Conservation (phyloP, 2,888 invertebrate genomes). For the Phrixothrix hirtus region DNA sequence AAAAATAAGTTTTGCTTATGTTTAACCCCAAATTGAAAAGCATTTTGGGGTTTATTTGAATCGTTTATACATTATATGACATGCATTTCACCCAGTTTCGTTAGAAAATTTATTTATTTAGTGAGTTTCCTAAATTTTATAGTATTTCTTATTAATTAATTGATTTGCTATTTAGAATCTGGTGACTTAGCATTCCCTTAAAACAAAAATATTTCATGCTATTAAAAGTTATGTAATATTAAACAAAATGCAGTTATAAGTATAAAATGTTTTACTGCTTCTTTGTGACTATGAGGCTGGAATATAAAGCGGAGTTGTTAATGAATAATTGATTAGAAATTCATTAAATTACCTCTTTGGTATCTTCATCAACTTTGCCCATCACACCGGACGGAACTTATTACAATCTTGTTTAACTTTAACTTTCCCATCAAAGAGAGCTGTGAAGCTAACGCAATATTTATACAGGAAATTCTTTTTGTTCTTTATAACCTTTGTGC, state of each 20-base stretch:
- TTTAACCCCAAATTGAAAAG: too few species aligned
- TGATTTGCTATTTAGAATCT: too few species aligned
- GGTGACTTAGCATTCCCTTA: too few species aligned
- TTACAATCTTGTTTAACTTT: slow-evolving; percentile 16
- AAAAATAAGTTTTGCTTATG: too few species aligned
- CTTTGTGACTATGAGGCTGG: slow-evolving; percentile 2
- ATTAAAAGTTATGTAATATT: slow-evolving; percentile 17
- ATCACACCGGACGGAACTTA: slow-evolving; percentile 10
- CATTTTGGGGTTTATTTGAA: too few species aligned
- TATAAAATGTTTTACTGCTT: slow-evolving; percentile 10
- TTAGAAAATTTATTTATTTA: too few species aligned
- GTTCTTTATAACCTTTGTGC: slow-evolving; percentile 5
- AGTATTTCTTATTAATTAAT: too few species aligned
- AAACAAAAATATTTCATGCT: too few species aligned
- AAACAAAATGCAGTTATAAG: slow-evolving; percentile 24
- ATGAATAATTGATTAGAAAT: slow-evolving; percentile 27
- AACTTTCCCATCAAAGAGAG: slow-evolving; percentile 18
- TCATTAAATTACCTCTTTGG: slow-evolving; percentile 22
- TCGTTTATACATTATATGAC: too few species aligned
- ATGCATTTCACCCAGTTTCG: too few species aligned
- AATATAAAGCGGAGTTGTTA: slow-evolving; percentile 14
- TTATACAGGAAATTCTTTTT: slow-evolving; percentile 11
- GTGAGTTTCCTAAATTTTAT: too few species aligned
- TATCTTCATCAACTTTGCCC: slow-evolving; percentile 12
- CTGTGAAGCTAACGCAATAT: slow-evolving; percentile 15